Conservation (phyloP, 2,113 vertebrate genomes). For the Pelecanoides urinatrix region DNA sequence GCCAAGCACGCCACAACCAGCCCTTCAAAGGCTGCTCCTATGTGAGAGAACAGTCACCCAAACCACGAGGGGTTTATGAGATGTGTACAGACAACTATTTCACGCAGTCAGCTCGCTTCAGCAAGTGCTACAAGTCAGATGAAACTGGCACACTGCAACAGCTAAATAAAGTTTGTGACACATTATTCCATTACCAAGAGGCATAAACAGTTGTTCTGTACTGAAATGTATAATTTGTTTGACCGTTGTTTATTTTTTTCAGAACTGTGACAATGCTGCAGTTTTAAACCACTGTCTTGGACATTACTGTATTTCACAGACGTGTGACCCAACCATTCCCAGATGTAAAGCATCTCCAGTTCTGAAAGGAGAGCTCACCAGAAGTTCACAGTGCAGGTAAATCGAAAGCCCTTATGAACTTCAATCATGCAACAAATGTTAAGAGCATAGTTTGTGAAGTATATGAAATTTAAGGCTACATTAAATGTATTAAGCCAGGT, state of each 20-base stretch:
- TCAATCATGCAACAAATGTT: not conserved
- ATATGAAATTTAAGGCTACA: not conserved
- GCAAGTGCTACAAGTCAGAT: not conserved
- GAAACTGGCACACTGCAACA: not conserved
- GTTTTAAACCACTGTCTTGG: not conserved
- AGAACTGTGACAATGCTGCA: not conserved
- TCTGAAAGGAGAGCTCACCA: not conserved
- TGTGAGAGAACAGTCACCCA: not conserved
- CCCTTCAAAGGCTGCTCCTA: not conserved
- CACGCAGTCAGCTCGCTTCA: not conserved
- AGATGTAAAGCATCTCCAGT: not conserved
- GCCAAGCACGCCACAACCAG: not conserved
- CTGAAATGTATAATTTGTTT: not conserved
- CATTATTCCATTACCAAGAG: not conserved
- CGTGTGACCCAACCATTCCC: not conserved
- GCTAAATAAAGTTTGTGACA: conserved; percentile 37
- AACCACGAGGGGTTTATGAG: not conserved
- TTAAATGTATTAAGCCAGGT: not conserved
- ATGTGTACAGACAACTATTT: not conserved
- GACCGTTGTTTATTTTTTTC: not conserved
- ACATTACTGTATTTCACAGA: not conserved
- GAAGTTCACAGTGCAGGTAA: not conserved
- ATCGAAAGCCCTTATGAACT: not conserved
- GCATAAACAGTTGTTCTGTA: not conserved
- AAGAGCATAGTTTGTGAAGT: not conserved